Evolutionary conservation across 1,140 invertebrate genomes (phyloP).

Genomic region (Odontomachus brunneus): DNA sequence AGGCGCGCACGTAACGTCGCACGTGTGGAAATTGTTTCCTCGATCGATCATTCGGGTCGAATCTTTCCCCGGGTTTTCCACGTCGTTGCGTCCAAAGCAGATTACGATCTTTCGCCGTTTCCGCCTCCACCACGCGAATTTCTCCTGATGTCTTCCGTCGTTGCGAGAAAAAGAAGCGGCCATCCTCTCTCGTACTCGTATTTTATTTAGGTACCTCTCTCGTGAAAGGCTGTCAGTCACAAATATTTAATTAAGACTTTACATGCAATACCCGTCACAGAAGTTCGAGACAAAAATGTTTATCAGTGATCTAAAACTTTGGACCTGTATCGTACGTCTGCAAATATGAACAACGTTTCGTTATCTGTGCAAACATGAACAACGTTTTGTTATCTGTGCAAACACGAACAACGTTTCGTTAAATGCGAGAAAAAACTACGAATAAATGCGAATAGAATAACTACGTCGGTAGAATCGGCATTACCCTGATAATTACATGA

Average conservation of each 20-base stretch:
- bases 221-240: background rate
- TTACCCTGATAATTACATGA: too few relatives aligned
- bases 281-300: too few relatives aligned
- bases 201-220: background rate
- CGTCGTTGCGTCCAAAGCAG: constrained; percentile 29
- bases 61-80: constrained; percentile 44
- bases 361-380: too few relatives aligned
- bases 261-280: background rate
- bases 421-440: too few relatives aligned
- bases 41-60: constrained; percentile 67
- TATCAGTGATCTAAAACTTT: too few relatives aligned
- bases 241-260: constrained; percentile 13
- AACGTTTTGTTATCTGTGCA: too few relatives aligned
- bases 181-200: background rate
- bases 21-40: constrained; percentile 71
- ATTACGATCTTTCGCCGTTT: constrained; percentile 25
- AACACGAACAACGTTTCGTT: too few relatives aligned
- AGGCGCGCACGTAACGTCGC: background rate
- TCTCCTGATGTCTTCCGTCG: background rate
- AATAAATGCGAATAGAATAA: too few relatives aligned
- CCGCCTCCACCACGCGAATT: background rate
- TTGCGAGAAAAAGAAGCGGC: background rate
- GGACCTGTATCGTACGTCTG: too few relatives aligned
- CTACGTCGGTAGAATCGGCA: too few relatives aligned
- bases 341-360: too few relatives aligned